Base-by-base conservation (phyloP, 2,113 vertebrate genomes). In the Riparia riparia region DNA sequence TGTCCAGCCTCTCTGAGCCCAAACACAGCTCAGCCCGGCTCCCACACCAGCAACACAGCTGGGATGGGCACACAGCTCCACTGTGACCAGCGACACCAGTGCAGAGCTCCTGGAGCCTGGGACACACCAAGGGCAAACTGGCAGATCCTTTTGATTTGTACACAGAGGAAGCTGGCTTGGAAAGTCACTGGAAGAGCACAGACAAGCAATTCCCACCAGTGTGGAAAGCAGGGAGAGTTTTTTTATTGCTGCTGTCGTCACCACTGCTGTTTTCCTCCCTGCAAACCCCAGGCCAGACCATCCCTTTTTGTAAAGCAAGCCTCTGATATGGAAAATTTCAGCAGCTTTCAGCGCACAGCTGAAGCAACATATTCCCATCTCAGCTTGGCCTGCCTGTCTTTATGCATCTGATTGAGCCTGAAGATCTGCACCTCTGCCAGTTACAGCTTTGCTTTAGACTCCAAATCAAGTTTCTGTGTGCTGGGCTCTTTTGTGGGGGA, bases 271-370 rank as follows among this genome's bases (percentile, higher is more conserved):
- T 95, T 95, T 92, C 71, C 84, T 95, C 63, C 78, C 70, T 63
- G 70, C 86, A 92, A 95, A 96, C 53, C 82, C 54, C 94, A 90
- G 84, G 89, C 96, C 92, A 96, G 84, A 87, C 58, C 17, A n/a
- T 63, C 39, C n/a, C 89, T 91, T 96, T 90, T 73, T 85, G 69
- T 77, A 91, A 88, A 90, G 82, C 82, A 86, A 61, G 77, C 74
- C 89, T 96, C 90, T 95, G 89, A 95, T 95, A 94, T 69, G 93
- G 95, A 96, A 97, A 96, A 96, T 79, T 77, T 93, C 92, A 74
- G 90, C 91, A 63, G 85, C 91, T 88, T 94, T 83, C 93, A 44
- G 76, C 0, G 3, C 76, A 26, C 39, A 80, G 90, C 89, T 78
- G 85, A 93, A 93, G 90, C 77, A 86, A 64, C 86, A 20, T 83